Evolutionary conservation across 2,888 invertebrate genomes (phyloP).

Genomic region (Coremacera marginata): DNA sequence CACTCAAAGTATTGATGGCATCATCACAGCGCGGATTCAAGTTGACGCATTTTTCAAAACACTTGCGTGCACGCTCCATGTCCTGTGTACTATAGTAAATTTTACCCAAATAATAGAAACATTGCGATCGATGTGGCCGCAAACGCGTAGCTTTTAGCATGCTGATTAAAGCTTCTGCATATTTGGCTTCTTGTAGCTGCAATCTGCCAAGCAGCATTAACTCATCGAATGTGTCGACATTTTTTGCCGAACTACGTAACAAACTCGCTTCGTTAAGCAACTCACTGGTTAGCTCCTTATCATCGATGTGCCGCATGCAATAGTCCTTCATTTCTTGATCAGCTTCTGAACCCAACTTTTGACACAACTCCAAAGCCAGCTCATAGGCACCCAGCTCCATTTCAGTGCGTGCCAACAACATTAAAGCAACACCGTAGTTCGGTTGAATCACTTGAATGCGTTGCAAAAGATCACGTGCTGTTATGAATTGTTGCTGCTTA

Average conservation of each 20-base stretch:
- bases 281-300: constrained; percentile 41
- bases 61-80: constrained; percentile 81
- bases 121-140: constrained; percentile 80
- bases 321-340: constrained; percentile 23
- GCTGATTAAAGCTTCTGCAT: constrained; percentile 74
- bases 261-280: constrained; percentile 71
- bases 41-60: constrained; percentile 86
- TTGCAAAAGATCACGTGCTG: constrained; percentile 72
- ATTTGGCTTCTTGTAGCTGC: constrained; percentile 68
- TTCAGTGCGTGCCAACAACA: constrained; percentile 70
- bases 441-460: constrained; percentile 68
- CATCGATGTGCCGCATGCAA: not conserved
- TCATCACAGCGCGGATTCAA: constrained; percentile 77
- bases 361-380: constrained; percentile 66
- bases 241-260: constrained; percentile 67
- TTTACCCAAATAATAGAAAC: constrained; percentile 82
- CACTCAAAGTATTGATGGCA: constrained; percentile 81
- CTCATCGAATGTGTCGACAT: constrained; percentile 56
- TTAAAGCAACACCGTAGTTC: constrained; percentile 69
- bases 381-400: constrained; percentile 71
- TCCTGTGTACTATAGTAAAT: constrained; percentile 79
- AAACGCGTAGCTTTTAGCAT: constrained; percentile 79
- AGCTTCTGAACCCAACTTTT: constrained; percentile 49
- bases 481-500: constrained; percentile 71
- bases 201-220: constrained; percentile 59